Base-by-base conservation (phyloP, 2,797 vertebrate species). In the Parambassis ranga region DNA sequence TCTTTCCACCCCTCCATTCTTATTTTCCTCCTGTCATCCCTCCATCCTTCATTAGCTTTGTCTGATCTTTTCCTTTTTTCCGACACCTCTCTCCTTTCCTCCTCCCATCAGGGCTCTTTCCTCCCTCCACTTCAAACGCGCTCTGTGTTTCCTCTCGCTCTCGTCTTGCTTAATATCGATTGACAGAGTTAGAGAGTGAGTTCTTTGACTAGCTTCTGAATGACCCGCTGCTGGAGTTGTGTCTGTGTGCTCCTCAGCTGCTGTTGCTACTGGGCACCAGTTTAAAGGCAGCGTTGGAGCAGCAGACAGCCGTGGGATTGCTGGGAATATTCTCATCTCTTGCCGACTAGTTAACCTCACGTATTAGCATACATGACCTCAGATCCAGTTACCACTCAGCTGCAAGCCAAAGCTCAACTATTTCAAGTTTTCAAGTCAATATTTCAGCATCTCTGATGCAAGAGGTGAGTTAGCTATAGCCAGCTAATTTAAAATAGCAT, bases 211-310 rank as follows among this genome's bases (percentile, higher is more conserved):
- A 23, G 27, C 22, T 56, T 20, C 41, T 26, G 24, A 31, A 22
- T 19, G 41, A 58, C 67, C 62, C 42, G 30, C 27, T 56, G 46
- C 39, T 53, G 15, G 26, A 32, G 30, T 6, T 48, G 51, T 42
- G n/a, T 36, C 15, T 55, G 8, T 47, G 33, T 48, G n/a, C n/a
- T 9, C 15, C n/a, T 15, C 14, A 15, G 4, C 8, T 59, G 13
- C 22, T 41, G 27, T 37, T 35, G 10, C 41, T 37, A n/a, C 43
- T 18, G 32, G 19, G 52, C 46, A 68, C 13, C 42, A 39, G 15
- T 37, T 60, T 31, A 26, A 38, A 59, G 20, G 43, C 23, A 18
- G 41, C 35, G 50, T 39, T 3, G 16, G 23, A 28, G 47, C 31
- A 32, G 39, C 30, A 49, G 41, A 43, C 26, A 5, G 30, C 16